Percentiles rank a stretch among this genome's conserved stretches.
These are phyloP conservation scores for Chaenocephalus aceratus DNA, from an alignment of 2,113 vertebrate species.

Conservation along the genomic window DNA sequence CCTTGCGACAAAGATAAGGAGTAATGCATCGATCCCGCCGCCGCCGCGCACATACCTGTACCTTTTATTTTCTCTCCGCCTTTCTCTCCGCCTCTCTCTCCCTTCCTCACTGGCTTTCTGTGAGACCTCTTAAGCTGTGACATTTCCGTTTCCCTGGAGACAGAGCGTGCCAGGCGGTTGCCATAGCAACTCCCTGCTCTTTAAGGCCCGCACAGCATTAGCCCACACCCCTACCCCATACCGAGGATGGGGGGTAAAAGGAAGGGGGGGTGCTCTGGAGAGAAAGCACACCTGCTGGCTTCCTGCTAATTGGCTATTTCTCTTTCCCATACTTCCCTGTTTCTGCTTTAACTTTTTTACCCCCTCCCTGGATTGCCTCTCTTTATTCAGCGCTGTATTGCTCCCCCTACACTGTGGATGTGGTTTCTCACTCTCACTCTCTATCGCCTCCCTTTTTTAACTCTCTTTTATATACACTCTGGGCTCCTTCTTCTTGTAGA, in stretches of 20 bases:
- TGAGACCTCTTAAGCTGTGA: slow-evolving; percentile 86
- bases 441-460: slow-evolving; percentile 36
- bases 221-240: slow-evolving; percentile 65
- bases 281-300: slow-evolving; percentile 85
- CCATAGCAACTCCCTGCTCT: slow-evolving; percentile 85
- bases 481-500: slow-evolving; percentile 33
- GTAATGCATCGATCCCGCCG: slow-evolving; percentile 63
- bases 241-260: slow-evolving; percentile 58
- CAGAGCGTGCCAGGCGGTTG: slow-evolving; percentile 85
- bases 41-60: slow-evolving; percentile 64
- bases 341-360: slow-evolving; percentile 74
- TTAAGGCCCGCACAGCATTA: slow-evolving; percentile 81
- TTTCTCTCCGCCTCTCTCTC: slow-evolving; percentile 51
- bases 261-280: slow-evolving; percentile 53
- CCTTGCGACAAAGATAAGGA: slow-evolving; percentile 59
- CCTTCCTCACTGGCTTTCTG: slow-evolving; percentile 72
- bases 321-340: slow-evolving; percentile 73
- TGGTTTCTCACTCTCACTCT: slow-evolving; percentile 24
- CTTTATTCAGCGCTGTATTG: slow-evolving; percentile 36
- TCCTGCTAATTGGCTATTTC: slow-evolving; percentile 86
- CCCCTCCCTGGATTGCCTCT: slow-evolving; percentile 45
- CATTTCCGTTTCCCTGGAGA: slow-evolving; percentile 90
- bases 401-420: slow-evolving; percentile 28
- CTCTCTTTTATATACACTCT: slow-evolving; percentile 23
- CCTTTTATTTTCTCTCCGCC: slow-evolving; percentile 34